Evolutionary conservation across 2,797 vertebrate species (phyloP), one percentile per base, ranked within the genome.

Genomic region (Selene dorsalis): DNA sequence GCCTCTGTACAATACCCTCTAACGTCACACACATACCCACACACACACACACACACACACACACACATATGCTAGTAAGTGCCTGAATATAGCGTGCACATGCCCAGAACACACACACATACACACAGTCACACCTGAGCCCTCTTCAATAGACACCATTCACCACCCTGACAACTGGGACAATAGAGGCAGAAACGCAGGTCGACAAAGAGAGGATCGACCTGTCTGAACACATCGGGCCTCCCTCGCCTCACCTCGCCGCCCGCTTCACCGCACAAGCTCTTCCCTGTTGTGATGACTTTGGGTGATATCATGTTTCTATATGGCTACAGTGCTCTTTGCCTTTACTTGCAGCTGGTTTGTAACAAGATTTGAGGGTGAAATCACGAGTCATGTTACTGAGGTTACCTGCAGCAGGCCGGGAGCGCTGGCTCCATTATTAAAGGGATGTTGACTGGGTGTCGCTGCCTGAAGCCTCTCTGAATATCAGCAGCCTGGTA

Each of bases 181-280:
- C 88, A 94, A 91, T 88, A 22, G 89, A 88, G 82, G 79, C 18
- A 77, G 47, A 82, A 83, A 64, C 28, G 62, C 75, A 30, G 79
- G 72, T 65, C 73, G 68, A 87, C 83, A 86, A 55, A 90, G 83
- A 81, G 71, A 67, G 84, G 73, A 22, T 39, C 39, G 39, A 80
- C 93, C 88, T 93, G 93, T 77, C 89, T 89, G 85, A 90, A 93
- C 93, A 90, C 88, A 93, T 93, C 89, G 26, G 69, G 66, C 43
- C 41, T 18, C 73, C 87, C 83, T 73, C 50, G 16, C 80, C 87
- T 32, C 87, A 70, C 87, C 84, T 73, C 50, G 20, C 80, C 87
- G 28, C 87, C 88, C 76, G 81, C 87, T 78, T 77, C 85, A 81
- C 56, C 20, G 45, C 77, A 35, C 39, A 74, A 74, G 75, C 82